Conservation (phyloP, 2,113 vertebrate species). For the Spheniscus mendiculus region DNA sequence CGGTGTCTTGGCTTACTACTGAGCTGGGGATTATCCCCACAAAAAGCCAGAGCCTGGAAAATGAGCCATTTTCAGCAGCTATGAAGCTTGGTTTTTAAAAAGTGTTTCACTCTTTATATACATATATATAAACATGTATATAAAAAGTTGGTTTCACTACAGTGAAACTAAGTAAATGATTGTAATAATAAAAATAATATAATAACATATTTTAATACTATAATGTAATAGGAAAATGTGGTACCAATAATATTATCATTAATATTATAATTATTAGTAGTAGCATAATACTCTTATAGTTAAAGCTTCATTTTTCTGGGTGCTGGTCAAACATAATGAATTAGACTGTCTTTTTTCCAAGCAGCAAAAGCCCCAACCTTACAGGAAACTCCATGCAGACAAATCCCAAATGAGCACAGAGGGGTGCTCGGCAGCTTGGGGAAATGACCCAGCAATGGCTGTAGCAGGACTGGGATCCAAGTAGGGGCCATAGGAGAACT, state of each 20-base stretch:
- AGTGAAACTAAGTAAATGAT: background rate
- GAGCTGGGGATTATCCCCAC: constrained; percentile 42
- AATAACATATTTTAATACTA: background rate
- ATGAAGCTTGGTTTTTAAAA: background rate
- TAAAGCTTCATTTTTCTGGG: background rate
- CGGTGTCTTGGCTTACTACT: constrained; percentile 26
- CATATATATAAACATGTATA: background rate
- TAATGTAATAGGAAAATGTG: background rate
- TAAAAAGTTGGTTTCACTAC: background rate
- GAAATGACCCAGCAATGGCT: background rate
- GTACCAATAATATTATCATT: background rate
- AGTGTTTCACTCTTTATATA: background rate
- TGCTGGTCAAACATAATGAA: background rate
- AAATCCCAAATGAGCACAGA: background rate
- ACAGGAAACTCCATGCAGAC: background rate
- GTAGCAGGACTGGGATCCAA: background rate
- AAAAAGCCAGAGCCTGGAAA: constrained; percentile 34
- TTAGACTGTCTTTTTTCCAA: background rate
- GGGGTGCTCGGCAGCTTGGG: background rate
- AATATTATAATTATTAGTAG: background rate
- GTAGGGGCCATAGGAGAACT: background rate
- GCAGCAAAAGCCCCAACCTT: background rate
- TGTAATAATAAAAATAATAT: constrained; percentile 7
- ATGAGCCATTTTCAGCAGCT: constrained; percentile 22
- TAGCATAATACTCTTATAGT: background rate